Conservation (phyloP, 30 jellyfish, hydroid and myxozoan species). For the Chrysaora quinquecirrha region DNA sequence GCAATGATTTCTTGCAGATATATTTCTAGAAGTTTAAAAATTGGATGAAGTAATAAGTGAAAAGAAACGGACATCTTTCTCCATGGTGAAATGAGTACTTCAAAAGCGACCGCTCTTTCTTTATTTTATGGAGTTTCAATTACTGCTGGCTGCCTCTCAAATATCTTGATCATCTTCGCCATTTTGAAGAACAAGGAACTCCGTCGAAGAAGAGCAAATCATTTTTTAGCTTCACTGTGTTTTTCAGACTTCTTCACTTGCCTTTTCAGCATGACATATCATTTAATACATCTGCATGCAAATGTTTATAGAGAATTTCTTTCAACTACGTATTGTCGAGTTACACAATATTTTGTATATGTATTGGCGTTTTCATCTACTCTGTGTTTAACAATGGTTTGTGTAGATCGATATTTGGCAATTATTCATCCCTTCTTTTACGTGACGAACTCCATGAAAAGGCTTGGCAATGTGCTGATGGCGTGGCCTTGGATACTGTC, state of each 20-base stretch:
- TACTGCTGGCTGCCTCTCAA: conserved; percentile 27
- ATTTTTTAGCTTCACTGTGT: conserved; percentile 38
- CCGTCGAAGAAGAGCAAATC: conserved; percentile 62
- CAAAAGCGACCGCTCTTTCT: conserved; percentile 9
- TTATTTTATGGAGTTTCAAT: conserved; percentile 39
- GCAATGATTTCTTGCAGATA: no score
- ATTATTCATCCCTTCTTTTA: conserved; percentile 53
- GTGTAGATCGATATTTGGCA: conserved; percentile 71
- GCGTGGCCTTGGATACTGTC: conserved; percentile 73
- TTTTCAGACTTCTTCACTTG: conserved; percentile 70
- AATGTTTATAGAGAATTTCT: conserved; percentile 8
- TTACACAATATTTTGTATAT: conserved; percentile 66
- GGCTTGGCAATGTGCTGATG: conserved; percentile 15
- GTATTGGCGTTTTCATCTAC: conserved; percentile 62
- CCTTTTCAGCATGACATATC: conserved; percentile 66
- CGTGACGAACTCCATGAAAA: conserved; percentile 7
- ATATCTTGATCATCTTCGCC: conserved; percentile 24
- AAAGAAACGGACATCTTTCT: no score
- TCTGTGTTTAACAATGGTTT: conserved; percentile 56
- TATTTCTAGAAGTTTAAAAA: no score
- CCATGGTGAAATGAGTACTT: no score
- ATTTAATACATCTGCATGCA: conserved; percentile 63
- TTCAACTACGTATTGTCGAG: conserved; percentile 25
- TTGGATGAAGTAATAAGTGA: no score
- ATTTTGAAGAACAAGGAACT: conserved; percentile 9